Evolutionary conservation across 1,140 invertebrate genomes (phyloP), one percentile per base, ranked within the genome.

Genomic region (Drosophila sulfurigaster): DNA sequence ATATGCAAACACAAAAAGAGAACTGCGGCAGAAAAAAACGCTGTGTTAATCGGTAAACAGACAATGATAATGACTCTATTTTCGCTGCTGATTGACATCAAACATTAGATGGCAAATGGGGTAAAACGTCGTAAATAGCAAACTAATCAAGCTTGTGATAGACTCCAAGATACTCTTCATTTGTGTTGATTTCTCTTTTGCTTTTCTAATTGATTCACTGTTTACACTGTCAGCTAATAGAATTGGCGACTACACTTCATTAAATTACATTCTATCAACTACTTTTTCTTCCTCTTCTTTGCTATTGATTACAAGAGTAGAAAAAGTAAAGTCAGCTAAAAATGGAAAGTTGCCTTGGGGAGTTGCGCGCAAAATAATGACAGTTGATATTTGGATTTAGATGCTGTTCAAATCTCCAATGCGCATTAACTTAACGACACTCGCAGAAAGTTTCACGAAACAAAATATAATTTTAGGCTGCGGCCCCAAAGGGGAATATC

Each of bases 1-100:
- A 83, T 78, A 83, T 79, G 71, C 78, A 88, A 89, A 89, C 72
- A 75, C 57, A 56, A 79, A 79, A 66, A 75, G 62, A n/a, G 16
- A 25, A 57, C 49, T 8, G 45, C 30, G 25, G 15, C 38, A 41
- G 45, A 56, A 66, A 67, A 63, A 69, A 58, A 45, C 11, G 13
- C 7, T 35, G 35, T 57, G 60, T 56, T 74, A 81, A 78, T 68
- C 74, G 64, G 48, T 48, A 71, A 75, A 64, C 59, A 70, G 45
- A 64, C 66, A 67, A 43, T 32, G 70, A 78, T 86, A 85, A 81
- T 88, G 70, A 63, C 64, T 70, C 78, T 73, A 75, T 62, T 83
- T 72, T 75, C 54, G 38, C 63, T 46, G 30, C 66, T 72, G 82
- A 86, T 85, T 85, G 78, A 76, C 67, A 66, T 75, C 74, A 77